A percentile compares a stretch with the other conserved stretches of the same genome.
These are phyloP conservation scores for Drosophila aff. DNA, from an alignment of 1,140 invertebrate species.

Conservation along the genomic window DNA sequence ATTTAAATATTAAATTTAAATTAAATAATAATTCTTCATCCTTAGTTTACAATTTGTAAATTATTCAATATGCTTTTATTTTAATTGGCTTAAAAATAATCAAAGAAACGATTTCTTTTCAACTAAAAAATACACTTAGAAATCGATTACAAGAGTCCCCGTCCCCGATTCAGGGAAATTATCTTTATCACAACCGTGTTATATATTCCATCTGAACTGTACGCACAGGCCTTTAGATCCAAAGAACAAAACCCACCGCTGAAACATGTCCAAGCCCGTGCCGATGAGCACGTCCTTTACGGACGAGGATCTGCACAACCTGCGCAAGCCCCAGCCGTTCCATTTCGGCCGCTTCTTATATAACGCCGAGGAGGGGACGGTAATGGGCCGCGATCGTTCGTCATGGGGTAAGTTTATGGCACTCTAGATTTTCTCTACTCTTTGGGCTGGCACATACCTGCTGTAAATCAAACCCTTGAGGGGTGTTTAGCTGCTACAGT, in stretches of 20 bases:
- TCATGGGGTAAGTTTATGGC: constrained; percentile 89
- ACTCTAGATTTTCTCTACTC: not conserved
- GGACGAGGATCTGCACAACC: constrained; percentile 63
- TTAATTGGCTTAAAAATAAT: not conserved
- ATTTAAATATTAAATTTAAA: not conserved
- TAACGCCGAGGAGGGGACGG: constrained; percentile 89
- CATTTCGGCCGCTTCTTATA: constrained; percentile 87
- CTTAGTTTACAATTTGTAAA: too few relatives aligned
- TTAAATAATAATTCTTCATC: not conserved
- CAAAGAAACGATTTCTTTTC: not conserved
- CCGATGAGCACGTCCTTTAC: constrained; percentile 66
- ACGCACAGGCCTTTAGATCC: constrained; percentile 21
- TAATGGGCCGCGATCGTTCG: constrained; percentile 89
- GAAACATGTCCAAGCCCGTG: constrained; percentile 73
- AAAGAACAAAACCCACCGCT: constrained; percentile 52
- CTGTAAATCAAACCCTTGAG: constrained; percentile 10
- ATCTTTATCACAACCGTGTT: not conserved
- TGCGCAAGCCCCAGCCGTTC: constrained; percentile 70
- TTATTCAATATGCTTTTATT: too few relatives aligned
- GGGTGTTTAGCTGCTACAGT: not conserved
- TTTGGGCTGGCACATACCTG: not conserved
- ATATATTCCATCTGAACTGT: not conserved
- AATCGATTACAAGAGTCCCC: not conserved
- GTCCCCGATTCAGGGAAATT: too few relatives aligned
- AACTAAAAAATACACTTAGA: not conserved